These are phyloP conservation scores for Acanthoscelides obtectus DNA, from an alignment of 2,888 invertebrate genomes.

Conservation along the genomic window DNA sequence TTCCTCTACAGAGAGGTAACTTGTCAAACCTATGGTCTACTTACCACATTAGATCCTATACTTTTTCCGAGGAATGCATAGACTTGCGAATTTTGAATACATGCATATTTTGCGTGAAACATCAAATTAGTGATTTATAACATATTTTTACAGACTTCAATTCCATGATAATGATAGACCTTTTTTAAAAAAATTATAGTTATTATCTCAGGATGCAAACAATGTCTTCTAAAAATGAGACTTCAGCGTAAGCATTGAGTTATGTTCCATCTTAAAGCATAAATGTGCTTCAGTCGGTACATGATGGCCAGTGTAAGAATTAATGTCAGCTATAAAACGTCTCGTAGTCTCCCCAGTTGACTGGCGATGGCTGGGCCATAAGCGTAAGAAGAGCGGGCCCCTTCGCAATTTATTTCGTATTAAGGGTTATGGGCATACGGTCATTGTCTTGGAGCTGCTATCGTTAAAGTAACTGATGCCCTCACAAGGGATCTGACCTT, in stretches of 20 bases:
- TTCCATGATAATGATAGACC: no score
- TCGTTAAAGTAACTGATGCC: not conserved
- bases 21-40: no score
- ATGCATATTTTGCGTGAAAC: no score
- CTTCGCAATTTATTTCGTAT: not conserved
- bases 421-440: not conserved
- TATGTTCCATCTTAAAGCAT: not conserved
- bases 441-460: not conserved
- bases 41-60: no score
- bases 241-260: not conserved
- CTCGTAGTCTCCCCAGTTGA: not conserved
- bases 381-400: no score
- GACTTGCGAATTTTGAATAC: no score
- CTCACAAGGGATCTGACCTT: not conserved
- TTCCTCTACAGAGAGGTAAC: no score
- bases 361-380: not conserved
- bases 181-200: no score
- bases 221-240: not conserved
- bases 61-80: no score
- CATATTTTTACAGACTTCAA: no score
- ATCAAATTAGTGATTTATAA: no score
- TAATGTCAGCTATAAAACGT: not conserved
- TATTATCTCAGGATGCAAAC: no score
- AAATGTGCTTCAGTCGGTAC: not conserved
- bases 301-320: not conserved